Evolutionary conservation across 1,140 invertebrate genomes (phyloP), one percentile per base, ranked within the genome.

Genomic region (Musca vetustissima): DNA sequence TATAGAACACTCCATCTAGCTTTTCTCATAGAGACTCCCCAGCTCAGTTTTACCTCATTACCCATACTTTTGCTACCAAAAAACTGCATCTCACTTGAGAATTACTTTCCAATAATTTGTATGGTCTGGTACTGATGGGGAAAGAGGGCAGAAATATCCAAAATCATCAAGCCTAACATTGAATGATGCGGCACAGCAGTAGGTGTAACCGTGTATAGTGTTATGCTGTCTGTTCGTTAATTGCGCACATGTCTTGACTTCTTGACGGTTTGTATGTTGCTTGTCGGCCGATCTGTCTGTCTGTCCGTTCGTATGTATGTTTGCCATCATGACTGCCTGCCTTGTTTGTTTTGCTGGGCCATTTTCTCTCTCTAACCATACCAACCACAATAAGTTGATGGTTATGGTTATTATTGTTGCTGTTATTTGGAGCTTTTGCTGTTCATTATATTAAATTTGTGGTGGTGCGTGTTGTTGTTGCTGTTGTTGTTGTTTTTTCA

Each of bases 201-300:
- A 59, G 55, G 55, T 59, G 55, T 59, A 59, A 59, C 55, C 55
- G 32, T 32, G n/a, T 59, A 28, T 28, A 59, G 55, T 59, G 55
- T 59, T 59, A 59, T 59, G 55, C 55, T 59, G 55, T 59, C 55
- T 59, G 55, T 59, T 59, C 55, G 55, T 59, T 59, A 59, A 59
- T 59, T 59, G 55, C 25, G 55, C 55, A 59, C 55, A 59, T 59
- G 55, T 59, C 55, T 59, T 59, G 55, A 59, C 55, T 59, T n/a
- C 55, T 59, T 59, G 55, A 59, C 55, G 55, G n/a, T 59, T 32
- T 32, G 55, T 49, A 49, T 49, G 48, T 49, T 49, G 48, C 17
- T 49, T 49, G 48, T 49, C 17, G 15, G 48, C 1, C 48, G 15
- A 19, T 19, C 48, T 49, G 48, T 19, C n/a, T n/a, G n/a, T n/a